Evolutionary conservation across 2,797 vertebrate genomes (phyloP).

Genomic region (Fistularia commersonii): DNA sequence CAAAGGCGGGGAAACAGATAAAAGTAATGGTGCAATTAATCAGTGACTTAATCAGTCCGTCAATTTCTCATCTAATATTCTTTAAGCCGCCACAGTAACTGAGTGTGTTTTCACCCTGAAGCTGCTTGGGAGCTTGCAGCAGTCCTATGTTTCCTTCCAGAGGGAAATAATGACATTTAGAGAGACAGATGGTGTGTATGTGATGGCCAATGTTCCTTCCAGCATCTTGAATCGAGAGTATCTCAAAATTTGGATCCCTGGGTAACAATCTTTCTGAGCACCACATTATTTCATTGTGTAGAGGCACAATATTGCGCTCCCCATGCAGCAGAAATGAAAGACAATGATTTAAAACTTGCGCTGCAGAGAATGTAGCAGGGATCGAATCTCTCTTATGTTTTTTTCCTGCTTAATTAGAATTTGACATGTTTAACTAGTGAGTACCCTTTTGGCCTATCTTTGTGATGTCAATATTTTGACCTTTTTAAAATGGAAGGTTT

Average conservation of each 20-base stretch:
- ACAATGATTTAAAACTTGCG: conserved; percentile 10
- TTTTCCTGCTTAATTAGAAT: conserved; percentile 24
- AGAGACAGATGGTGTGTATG: conserved; percentile 41
- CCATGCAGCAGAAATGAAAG: conserved; percentile 13
- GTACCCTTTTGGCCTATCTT: too few species aligned
- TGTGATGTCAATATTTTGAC: too few species aligned
- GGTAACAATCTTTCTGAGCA: conserved; percentile 30
- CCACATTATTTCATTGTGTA: conserved; percentile 41
- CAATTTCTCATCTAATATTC: conserved; percentile 1
- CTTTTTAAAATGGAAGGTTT: too few species aligned
- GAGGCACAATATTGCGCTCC: neutral
- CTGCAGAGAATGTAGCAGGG: conserved; percentile 7
- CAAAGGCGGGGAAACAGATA: too few species aligned
- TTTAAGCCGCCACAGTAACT: conserved; percentile 5
- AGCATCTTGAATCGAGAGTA: conserved; percentile 11
- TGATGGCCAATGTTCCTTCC: conserved; percentile 8
- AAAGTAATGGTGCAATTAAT: too few species aligned
- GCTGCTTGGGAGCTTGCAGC: conserved; percentile 22
- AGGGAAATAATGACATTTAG: conserved; percentile 32
- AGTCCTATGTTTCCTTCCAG: conserved; percentile 18
- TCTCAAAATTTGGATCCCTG: conserved; percentile 30
- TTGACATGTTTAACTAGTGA: neutral
- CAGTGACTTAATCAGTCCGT: too few species aligned
- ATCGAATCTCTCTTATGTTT: neutral
- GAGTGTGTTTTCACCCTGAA: conserved; percentile 23